phyloP scores from a whole-genome alignment of 2,113 vertebrate species.

The Laticauda laticaudata region DNA sequence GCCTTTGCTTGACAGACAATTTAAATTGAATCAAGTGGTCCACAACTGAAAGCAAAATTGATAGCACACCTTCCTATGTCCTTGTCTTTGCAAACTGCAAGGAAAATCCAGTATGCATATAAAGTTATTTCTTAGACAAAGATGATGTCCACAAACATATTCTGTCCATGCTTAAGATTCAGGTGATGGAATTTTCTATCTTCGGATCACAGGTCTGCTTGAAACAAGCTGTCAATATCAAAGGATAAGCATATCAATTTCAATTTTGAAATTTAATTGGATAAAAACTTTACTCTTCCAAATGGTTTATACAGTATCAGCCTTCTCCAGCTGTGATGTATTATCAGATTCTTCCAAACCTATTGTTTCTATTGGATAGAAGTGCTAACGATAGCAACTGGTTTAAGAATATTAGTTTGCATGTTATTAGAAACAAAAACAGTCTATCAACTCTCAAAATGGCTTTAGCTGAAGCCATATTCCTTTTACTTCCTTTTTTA shows the following conservation, averaged over 20 bases:
- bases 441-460: too few relatives aligned
- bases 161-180: neutral
- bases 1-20: neutral
- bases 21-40: neutral
- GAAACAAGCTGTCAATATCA: neutral
- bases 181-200: neutral
- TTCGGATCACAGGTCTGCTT: neutral
- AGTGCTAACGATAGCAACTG: neutral
- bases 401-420: neutral
- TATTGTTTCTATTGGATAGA: neutral
- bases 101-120: neutral
- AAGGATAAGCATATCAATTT: neutral
- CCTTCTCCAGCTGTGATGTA: neutral
- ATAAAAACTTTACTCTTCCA: neutral
- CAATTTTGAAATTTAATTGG: neutral
- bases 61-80: neutral
- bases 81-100: neutral
- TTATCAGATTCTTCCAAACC: neutral
- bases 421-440: neutral
- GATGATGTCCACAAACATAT: neutral
- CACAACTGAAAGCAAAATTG: neutral
- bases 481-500: too few relatives aligned
- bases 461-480: too few relatives aligned
- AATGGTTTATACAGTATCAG: neutral
- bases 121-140: neutral